These are phyloP conservation scores for Vidua macroura DNA, from an alignment of 2,113 vertebrate species.

Conservation along the genomic window DNA sequence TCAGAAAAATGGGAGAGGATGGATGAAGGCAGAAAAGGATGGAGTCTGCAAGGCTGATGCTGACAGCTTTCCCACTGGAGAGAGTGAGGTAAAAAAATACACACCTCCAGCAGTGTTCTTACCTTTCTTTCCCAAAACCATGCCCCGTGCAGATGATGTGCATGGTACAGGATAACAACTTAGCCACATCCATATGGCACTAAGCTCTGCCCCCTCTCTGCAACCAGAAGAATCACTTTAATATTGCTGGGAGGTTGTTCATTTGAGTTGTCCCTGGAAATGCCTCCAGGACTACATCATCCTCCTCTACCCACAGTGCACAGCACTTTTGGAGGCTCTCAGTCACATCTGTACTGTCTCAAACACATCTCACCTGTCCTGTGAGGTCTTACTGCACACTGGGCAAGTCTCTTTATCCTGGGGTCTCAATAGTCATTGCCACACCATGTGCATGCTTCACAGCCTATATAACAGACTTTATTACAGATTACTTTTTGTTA, in stretches of 20 bases:
- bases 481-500: neutral
- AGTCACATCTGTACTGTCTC: accelerated
- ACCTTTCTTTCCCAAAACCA: neutral
- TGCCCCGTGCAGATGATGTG: too few relatives aligned
- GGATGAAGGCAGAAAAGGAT: neutral
- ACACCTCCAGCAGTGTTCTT: neutral
- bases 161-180: neutral
- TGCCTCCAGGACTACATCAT: neutral
- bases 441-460: neutral
- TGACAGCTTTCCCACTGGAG: neutral
- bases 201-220: neutral
- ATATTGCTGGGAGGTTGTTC: neutral
- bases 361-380: neutral
- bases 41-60: neutral
- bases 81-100: accelerated
- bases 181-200: accelerated
- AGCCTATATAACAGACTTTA: neutral
- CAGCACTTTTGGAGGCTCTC: neutral
- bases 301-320: neutral
- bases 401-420: neutral
- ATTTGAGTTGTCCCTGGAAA: neutral
- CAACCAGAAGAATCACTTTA: neutral
- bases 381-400: neutral
- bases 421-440: neutral
- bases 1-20: neutral